Base-by-base conservation (phyloP, 2,888 invertebrate genomes). In the Sarcophaga subvicina region DNA sequence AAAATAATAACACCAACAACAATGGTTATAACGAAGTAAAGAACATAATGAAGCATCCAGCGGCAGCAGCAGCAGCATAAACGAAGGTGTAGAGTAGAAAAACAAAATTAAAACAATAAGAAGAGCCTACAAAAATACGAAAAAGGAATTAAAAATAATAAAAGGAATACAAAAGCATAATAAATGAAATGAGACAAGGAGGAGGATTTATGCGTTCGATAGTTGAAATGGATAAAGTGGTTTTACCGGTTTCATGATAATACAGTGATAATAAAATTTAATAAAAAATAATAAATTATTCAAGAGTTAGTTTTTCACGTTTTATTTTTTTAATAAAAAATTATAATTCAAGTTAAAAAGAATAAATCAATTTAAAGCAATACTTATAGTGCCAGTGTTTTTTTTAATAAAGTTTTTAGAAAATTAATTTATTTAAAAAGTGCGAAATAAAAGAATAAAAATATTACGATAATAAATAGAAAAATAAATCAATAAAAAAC, bases 131-230 rank as follows among this genome's bases (percentile, higher is more conserved):
- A 67, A 64, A 73, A 76, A 72, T 71, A 81, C 60, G 72, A 88
- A 87, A 85, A 69, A 88, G 80, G 82, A 63, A 90, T 37, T 37
- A 37, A 37, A 37, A 37, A 37, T 37, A 37, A 37, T 37, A 37
- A 37, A 37, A 37, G 88, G 83, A 85, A 88, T 82, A 79, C 84
- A 88, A 90, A 88, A 86, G 86, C 85, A 89, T 88, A 69, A 83
- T 80, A 88, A 88, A 88, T 60, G 45, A 78, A 72, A 77, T 67
- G 66, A 83, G 79, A 69, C 63, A 77, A 82, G 72, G 66, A 83
- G 86, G 84, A 83, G 86, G 84, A 84, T 88, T 86, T 82, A 84
- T 82, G 84, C 76, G 84, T 82, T 85, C 82, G 72, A 83, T 86
- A 84, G 79, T 60, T 82, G 63, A 59, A 86, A 76, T 77, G 86